These are phyloP conservation scores for Ridgeia piscesae DNA, from an alignment of 1,140 invertebrate genomes.

Conservation along the genomic window DNA sequence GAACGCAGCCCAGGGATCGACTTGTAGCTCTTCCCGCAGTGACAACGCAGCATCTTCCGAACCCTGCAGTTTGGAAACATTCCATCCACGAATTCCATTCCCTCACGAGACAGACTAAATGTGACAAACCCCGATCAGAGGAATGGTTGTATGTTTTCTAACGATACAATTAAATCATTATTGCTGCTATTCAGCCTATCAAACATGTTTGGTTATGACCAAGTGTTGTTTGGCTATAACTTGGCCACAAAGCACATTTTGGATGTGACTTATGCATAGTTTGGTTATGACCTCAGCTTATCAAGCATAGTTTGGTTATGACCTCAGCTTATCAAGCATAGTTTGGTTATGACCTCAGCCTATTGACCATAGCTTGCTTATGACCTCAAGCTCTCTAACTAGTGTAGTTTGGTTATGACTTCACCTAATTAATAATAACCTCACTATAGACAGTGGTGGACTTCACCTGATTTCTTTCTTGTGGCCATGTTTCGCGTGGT, in stretches of 20 bases:
- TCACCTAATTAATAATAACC: conserved; percentile 29
- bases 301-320: neutral
- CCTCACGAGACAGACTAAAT: neutral
- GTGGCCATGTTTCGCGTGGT: conserved; percentile 82
- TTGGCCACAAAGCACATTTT: conserved; percentile 11
- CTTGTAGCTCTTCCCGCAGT: conserved; percentile 81
- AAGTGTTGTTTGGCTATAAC: neutral
- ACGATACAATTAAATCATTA: neutral
- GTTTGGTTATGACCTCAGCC: conserved; percentile 46
- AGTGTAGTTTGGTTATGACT: conserved; percentile 41
- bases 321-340: neutral
- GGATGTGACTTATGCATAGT: neutral
- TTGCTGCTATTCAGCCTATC: neutral
- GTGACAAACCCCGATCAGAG: too few relatives aligned
- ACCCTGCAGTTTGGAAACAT: conserved; percentile 63
- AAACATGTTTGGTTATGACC: neutral
- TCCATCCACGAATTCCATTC: neutral
- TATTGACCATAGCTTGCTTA: neutral
- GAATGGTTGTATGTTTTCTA: too few relatives aligned
- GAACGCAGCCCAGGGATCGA: conserved; percentile 74
- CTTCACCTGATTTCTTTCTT: conserved; percentile 79
- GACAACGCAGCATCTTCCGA: conserved; percentile 75
- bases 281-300: neutral
- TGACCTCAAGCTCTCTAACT: neutral
- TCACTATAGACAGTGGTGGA: too few relatives aligned